Base-by-base conservation (phyloP, 64 coral and sea anemone genomes). In the Dendronephthya gigantea region DNA sequence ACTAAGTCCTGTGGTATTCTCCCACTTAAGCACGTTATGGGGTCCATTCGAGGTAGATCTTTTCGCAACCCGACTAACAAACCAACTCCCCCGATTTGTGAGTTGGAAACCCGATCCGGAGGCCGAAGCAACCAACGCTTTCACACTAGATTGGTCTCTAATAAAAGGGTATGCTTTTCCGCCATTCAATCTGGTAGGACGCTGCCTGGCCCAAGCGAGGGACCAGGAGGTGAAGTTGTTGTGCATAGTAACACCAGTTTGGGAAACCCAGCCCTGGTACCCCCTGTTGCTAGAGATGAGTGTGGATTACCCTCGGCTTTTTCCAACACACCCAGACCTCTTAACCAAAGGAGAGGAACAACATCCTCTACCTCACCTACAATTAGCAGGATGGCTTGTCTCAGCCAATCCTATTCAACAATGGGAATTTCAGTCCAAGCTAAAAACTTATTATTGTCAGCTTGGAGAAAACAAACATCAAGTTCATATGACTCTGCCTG, bases 401-500 rank as follows among this genome's bases (percentile, higher is more conserved):
- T 70, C 66, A 6, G 66, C 8, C 7, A 70, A 70, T n/a, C 19
- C 8, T n/a, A 7, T 6, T 9, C 8, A n/a, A 22, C 12, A 62
- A 33, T 30, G 69, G 69, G 69, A 75, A 27, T 75, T 75, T 75
- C n/a, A 75, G 69, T 30, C 23, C n/a, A 31, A 30, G 69, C 69
- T 75, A 2, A 30, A 27, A 3, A 75, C 28, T 30, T 75, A 33
- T 4, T 75, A 75, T 66, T 66, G 58, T 75, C 69, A 75, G 69
- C 69, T 32, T 75, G 69, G 69, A 2, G 84, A 41, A 82, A 38
- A 30, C 27, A 82, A 39, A 86, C 84, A 7, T 56, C 30, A 12
- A 40, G 31, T 13, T 51, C 51, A 10, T 92, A 85, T 85, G 56
- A 70, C n/a, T 88, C 85, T 48, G 65, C 48, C 51, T 92, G 82